These are phyloP conservation scores for Cyprinodon variegatus DNA, from an alignment of 2,113 vertebrate genomes.

Conservation along the genomic window DNA sequence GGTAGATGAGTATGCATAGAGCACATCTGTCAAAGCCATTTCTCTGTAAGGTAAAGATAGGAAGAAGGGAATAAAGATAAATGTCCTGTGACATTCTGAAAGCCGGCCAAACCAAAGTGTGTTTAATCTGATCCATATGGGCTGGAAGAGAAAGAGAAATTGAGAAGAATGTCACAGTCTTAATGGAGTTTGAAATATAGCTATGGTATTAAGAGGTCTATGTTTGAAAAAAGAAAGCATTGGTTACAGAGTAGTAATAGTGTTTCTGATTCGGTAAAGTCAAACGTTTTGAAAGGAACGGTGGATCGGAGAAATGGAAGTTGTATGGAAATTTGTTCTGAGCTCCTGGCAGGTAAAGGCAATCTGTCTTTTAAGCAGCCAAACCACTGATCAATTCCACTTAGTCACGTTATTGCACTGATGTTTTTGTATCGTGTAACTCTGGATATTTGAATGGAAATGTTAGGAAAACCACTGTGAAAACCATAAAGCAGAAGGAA, in stretches of 20 bases:
- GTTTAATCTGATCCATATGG: conserved; percentile 81
- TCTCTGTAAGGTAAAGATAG: conserved; percentile 68
- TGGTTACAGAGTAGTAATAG: conserved; percentile 30
- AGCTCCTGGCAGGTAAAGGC: background rate
- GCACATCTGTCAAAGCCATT: conserved; percentile 81
- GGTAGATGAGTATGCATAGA: conserved; percentile 31
- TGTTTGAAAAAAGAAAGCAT: conserved; percentile 33
- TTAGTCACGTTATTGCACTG: background rate
- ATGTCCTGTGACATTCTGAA: conserved; percentile 82
- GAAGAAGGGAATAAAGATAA: conserved; percentile 81
- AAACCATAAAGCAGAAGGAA: background rate
- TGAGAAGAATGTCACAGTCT: conserved; percentile 45
- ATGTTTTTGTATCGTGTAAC: background rate
- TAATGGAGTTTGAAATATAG: conserved; percentile 54
- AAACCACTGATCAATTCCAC: background rate
- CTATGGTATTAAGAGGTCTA: conserved; percentile 32
- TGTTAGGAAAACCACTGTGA: background rate
- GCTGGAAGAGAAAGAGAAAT: conserved; percentile 23
- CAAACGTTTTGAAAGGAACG: conserved; percentile 1
- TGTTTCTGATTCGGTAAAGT: conserved; percentile 30
- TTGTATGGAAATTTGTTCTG: background rate
- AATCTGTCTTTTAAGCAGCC: background rate
- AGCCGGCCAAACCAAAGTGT: conserved; percentile 70
- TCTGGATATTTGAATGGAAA: background rate
- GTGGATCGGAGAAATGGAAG: background rate